phyloP scores from a whole-genome alignment of 2,888 invertebrate genomes.

The Lypha dubia region DNA sequence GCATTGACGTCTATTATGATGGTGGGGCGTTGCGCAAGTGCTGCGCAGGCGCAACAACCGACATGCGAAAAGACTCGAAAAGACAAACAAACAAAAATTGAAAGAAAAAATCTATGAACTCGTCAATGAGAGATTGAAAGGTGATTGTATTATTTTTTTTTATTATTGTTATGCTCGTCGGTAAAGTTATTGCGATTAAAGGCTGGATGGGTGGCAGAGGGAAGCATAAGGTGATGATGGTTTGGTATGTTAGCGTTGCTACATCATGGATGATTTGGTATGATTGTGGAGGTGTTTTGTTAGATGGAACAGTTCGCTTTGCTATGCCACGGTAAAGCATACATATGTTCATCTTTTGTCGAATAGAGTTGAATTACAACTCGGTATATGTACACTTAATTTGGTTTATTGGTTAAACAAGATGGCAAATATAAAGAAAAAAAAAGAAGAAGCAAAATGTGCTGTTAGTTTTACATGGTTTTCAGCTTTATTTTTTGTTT shows the following conservation, averaged over 20 bases:
- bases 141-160: slow-evolving; percentile 61
- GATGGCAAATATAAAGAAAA: slow-evolving; percentile 17
- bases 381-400: slow-evolving; percentile 3
- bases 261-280: slow-evolving; percentile 19
- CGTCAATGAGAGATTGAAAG: slow-evolving; percentile 67
- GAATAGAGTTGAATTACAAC: slow-evolving; percentile 31
- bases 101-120: slow-evolving; percentile 56
- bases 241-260: slow-evolving; percentile 7
- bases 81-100: slow-evolving; percentile 31
- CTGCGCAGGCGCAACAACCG: neutral
- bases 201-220: neutral
- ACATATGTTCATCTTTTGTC: too few species aligned
- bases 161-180: neutral
- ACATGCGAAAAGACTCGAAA: slow-evolving; percentile 21
- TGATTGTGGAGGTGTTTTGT: slow-evolving; percentile 62
- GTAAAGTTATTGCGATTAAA: slow-evolving; percentile 44
- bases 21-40: slow-evolving; percentile 73
- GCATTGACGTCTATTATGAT: slow-evolving; percentile 74
- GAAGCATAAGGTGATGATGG: slow-evolving; percentile 55
- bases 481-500: neutral
- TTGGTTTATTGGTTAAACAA: slow-evolving; percentile 48
- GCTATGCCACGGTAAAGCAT: neutral
- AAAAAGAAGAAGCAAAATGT: slow-evolving; percentile 39
- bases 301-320: slow-evolving; percentile 31
- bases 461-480: slow-evolving; percentile 44